A percentile compares a stretch with the other conserved stretches of the same genome.
Evolutionary conservation across 2,888 invertebrate species (phyloP).

Genomic region (Dryadula phaetusa): DNA sequence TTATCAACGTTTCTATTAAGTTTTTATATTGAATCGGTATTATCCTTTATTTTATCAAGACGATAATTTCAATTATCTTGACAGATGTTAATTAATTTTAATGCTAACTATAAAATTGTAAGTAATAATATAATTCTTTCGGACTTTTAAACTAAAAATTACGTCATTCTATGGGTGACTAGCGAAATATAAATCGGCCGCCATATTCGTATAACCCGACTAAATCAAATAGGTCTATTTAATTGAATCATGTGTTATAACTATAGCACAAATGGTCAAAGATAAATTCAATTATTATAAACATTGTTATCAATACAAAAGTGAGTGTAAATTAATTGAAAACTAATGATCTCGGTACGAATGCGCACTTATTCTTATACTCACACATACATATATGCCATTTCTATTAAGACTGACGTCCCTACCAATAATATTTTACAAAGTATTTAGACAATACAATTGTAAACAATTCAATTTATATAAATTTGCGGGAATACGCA

Average conservation of each 20-base stretch:
- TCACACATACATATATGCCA: slow-evolving; percentile 41
- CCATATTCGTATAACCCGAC: slow-evolving; percentile 69
- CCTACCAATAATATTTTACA: slow-evolving; percentile 33
- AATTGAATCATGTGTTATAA: neutral
- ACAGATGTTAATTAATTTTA: neutral
- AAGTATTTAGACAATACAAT: slow-evolving; percentile 30
- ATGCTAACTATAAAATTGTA: neutral
- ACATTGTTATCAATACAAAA: slow-evolving; percentile 9
- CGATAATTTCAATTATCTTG: neutral
- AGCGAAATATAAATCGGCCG: slow-evolving; percentile 41
- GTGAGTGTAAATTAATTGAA: slow-evolving; percentile 16
- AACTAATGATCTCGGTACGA: slow-evolving; percentile 26
- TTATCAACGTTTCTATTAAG: too few species aligned
- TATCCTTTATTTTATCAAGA: neutral
- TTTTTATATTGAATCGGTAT: too few species aligned
- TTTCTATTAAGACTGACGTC: slow-evolving; percentile 38
- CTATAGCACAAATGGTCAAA: slow-evolving; percentile 20
- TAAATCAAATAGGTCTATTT: slow-evolving; percentile 53
- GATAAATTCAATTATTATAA: neutral
- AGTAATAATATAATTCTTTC: neutral
- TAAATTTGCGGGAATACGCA: slow-evolving; percentile 7
- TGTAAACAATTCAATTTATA: slow-evolving; percentile 25
- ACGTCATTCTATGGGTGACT: slow-evolving; percentile 49
- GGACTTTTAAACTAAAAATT: slow-evolving; percentile 1
- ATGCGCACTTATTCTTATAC: slow-evolving; percentile 41